Evolutionary conservation across 2,888 invertebrate genomes (phyloP), one percentile per base, ranked within the genome.

Genomic region (Miltochrista miniata): DNA sequence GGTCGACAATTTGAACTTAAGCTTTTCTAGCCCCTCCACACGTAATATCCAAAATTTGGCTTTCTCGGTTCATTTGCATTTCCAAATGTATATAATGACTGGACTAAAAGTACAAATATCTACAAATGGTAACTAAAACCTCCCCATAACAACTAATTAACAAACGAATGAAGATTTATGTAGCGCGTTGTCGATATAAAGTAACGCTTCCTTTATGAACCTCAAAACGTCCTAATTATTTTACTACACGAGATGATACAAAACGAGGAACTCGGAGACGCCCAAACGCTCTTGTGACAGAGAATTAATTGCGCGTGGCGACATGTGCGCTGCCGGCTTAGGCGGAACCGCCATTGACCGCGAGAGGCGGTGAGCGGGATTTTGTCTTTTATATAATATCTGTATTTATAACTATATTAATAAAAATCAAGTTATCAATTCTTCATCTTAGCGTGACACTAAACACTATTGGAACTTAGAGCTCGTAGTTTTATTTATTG

Each of bases 161-260:
- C 81, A 70, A 76, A 79, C 77, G 84, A 87, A 90, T 89, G 83
- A 87, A 89, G 87, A 90, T 91, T 90, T 90, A 90, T 89, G 87
- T 88, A 70, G 80, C 87, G 89, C 85, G 82, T 87, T 90, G 89
- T 90, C 90, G 88, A 91, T 90, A 87, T 90, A 90, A 89, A 90
- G 89, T 88, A 88, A 87, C 87, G 84, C 75, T 90, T 89, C 89
- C 90, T 89, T 90, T 89, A 90, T 87, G 87, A 90, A 85, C 86
- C 87, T 90, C 89, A 90, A 88, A 90, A 90, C 88, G 89, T 90
- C 90, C 91, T 91, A 91, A 91, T 91, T 91, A 91, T 90, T 85
- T 86, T 85, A 85, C 88, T 84, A 85, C 81, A 74, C 82, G 79
- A 76, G 79, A 80, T 72, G 79, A 79, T 76, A 83, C 87, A 89